Base-by-base conservation (phyloP, 2,797 vertebrate genomes). In the Scolopax bukidnonensis region DNA sequence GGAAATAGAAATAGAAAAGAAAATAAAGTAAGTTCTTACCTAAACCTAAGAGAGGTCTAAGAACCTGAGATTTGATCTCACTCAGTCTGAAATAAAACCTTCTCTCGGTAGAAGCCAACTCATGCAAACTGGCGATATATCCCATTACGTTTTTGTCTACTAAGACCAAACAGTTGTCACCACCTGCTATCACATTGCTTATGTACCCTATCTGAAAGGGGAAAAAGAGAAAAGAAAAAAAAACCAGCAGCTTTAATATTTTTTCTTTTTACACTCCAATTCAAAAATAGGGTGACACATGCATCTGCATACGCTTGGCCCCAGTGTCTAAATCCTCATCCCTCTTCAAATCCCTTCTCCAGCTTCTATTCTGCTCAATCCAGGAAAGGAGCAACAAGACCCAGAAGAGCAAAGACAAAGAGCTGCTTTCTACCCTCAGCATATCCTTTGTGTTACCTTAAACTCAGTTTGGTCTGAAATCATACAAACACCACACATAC, bases 61-160 rank as follows among this genome's bases (percentile, higher is more conserved):
- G 97, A 67, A 99, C 97, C 94, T 99, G 98, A 33, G 98, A 98
- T 97, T 99, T 99, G 93, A 99, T 93, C 93, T 98, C 98, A 12
- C 98, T 98, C 93, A 99, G 98, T 96, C 98, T 99, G 97, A 98
- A 98, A 98, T 99, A 99, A 98, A 99, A 99, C 93, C 97, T 98
- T 95, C 99, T 98, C 98, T 99, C 99, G 0, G 98, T 98, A 13
- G 99, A 97, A 6, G 99, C 99, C 96, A 99, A 97, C 96, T 99
- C 99, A 19, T 99, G 99, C 56, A 99, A 98, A 97, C 98, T 98
- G 96, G 98, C 98, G 56, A 99, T 99, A 96, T 99, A 99, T 80
- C 99, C 99, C 98, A 99, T 99, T 84, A 99, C 97, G 16, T 99
- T 99, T 92, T 97, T 98, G 97, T 99, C 99, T 6, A 98, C 98